Base-by-base conservation (phyloP, 2,797 vertebrate genomes). In the Ambastaia sidthimunki region DNA sequence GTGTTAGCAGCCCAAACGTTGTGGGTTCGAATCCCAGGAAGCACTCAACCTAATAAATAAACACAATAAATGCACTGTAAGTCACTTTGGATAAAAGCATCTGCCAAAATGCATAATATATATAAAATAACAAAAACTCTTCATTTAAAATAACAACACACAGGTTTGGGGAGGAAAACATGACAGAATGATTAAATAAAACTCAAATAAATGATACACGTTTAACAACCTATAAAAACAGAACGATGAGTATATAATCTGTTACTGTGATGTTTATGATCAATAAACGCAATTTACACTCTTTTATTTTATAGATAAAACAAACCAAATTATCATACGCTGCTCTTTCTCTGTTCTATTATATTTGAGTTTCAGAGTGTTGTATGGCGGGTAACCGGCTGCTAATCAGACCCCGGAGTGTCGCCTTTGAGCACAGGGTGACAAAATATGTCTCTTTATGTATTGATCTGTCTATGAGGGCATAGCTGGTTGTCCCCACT, bases 381-480 rank as follows among this genome's bases (percentile, higher is more conserved):
- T 13, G 44, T 57, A 18, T 11, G 25, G 10, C 12, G 41, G 57
- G 37, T 47, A 60, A 48, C 44, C 62, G 11, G 23, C 1, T 48
- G 23, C 41, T 62, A 63, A 62, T 28, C 37, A 41, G 23, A 19
- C 25, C 48, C 59, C 50, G 19, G 0, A 1, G 71, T 23, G n/a
- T 19, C n/a, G n/a, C 11, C 44, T 57, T 62, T 11, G 0, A 28
- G 44, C 21, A 9, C 71, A 62, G 47, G 62, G 23, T 15, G 41
- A 62, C 41, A 19, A 48, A 74, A 74, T 31, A 62, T 28, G 71
- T 28, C 37, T 73, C 21, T 73, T 3, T 15, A 55, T 68, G 65
- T 7, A 77, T 62, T 48, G 54, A 48, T 69, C 37, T 12, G 41
- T 44, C 37, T 48, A 31, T 54, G 66, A 69, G 18, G 7, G 41